phyloP scores from a whole-genome alignment of 1,140 invertebrate species.

The Aphidius ervi region DNA sequence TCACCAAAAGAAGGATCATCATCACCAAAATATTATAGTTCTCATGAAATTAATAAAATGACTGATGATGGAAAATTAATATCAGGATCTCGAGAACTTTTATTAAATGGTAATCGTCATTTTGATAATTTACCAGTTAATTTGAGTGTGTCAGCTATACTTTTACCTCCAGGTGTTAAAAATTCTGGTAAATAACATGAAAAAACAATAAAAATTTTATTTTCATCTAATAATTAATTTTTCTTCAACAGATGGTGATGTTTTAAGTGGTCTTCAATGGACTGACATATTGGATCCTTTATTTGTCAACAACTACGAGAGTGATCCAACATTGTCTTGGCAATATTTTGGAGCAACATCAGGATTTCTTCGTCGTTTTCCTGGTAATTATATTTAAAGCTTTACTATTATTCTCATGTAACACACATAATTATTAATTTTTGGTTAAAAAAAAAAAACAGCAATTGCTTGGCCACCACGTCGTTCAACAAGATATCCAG shows the following conservation, averaged over 20 bases:
- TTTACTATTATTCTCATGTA: neutral
- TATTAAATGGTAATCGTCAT: slow-evolving; percentile 67
- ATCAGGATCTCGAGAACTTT: slow-evolving; percentile 63
- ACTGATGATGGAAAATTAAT: slow-evolving; percentile 65
- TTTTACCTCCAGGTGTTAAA: slow-evolving; percentile 81
- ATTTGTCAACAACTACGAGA: slow-evolving; percentile 89
- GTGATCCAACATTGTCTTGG: slow-evolving; percentile 88
- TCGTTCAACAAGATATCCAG: slow-evolving; percentile 46
- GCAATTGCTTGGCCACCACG: slow-evolving; percentile 70
- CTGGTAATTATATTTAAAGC: slow-evolving; percentile 59
- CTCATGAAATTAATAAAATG: slow-evolving; percentile 68
- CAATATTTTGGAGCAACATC: slow-evolving; percentile 93
- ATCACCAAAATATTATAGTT: slow-evolving; percentile 63
- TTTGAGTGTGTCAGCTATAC: slow-evolving; percentile 78
- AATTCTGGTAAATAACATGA: slow-evolving; percentile 61
- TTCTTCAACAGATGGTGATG: slow-evolving; percentile 62
- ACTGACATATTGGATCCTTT: slow-evolving; percentile 84
- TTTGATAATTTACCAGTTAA: slow-evolving; percentile 83
- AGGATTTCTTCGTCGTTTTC: slow-evolving; percentile 89
- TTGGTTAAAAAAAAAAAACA: neutral
- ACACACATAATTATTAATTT: neutral
- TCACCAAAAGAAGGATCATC: slow-evolving; percentile 52
- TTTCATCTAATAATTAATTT: slow-evolving; percentile 8
- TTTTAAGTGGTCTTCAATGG: slow-evolving; percentile 87
- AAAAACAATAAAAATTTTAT: neutral